Evolutionary conservation across 2,888 invertebrate genomes (phyloP).

Genomic region (Leptinotarsa tumamoca): DNA sequence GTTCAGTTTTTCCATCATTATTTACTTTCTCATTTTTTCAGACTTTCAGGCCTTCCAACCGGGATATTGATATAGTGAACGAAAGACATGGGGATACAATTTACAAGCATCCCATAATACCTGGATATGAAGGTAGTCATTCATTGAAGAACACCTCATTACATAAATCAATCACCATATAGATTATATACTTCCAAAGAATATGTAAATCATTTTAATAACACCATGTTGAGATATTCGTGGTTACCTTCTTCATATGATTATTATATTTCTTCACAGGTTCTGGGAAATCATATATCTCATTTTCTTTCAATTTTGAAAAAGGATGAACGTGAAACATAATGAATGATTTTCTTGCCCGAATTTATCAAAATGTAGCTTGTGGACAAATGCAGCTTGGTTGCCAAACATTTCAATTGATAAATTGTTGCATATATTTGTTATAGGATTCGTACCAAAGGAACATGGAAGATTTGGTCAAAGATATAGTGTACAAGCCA

Average conservation of each 20-base stretch:
- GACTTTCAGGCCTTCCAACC: conserved; percentile 74
- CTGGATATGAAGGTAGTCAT: conserved; percentile 77
- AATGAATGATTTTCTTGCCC: neutral
- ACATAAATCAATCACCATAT: too few relatives aligned
- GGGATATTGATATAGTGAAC: conserved; percentile 76
- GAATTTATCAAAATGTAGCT: neutral
- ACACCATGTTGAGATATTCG: too few relatives aligned
- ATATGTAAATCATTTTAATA: too few relatives aligned
- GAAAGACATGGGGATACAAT: conserved; percentile 76
- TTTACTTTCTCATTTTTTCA: conserved; percentile 47
- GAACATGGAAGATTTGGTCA: conserved; percentile 77
- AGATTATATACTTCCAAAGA: too few relatives aligned
- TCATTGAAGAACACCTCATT: neutral
- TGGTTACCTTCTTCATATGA: too few relatives aligned
- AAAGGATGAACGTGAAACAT: too few relatives aligned
- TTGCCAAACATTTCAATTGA: too few relatives aligned
- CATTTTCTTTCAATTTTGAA: neutral
- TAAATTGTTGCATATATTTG: neutral
- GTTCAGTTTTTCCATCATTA: neutral
- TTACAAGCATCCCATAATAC: conserved; percentile 79
- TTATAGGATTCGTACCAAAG: conserved; percentile 75
- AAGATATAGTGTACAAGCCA: conserved; percentile 78
- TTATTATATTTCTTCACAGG: neutral
- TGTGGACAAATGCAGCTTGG: neutral
- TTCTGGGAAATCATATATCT: neutral